phyloP scores from a whole-genome alignment of 2,113 vertebrate species.

The Fulmarus glacialis region DNA sequence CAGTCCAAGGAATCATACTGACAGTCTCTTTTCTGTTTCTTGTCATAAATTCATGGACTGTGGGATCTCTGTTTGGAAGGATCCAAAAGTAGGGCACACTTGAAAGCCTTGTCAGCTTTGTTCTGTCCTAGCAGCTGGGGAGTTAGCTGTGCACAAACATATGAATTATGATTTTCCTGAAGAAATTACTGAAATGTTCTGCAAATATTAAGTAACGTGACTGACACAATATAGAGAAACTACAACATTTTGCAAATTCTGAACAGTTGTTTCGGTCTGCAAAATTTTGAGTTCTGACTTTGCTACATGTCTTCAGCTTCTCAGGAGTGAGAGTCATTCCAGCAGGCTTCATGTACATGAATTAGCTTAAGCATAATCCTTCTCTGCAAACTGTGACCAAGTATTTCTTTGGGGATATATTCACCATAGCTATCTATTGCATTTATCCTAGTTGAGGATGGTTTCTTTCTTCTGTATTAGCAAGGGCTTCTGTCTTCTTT shows the following conservation, averaged over 20 bases:
- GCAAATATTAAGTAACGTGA: neutral
- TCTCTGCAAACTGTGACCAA: neutral
- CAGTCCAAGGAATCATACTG: neutral
- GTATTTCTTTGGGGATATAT: neutral
- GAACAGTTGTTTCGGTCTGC: neutral
- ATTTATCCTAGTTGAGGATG: neutral
- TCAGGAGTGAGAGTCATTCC: neutral
- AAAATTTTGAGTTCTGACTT: neutral
- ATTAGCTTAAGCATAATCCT: neutral
- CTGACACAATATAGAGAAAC: neutral
- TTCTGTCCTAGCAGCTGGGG: neutral
- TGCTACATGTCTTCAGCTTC: neutral
- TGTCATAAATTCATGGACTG: conserved; percentile 25
- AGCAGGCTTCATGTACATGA: neutral
- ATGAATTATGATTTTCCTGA: neutral
- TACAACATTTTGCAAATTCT: neutral
- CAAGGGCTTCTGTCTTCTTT: neutral
- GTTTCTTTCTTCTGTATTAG: neutral
- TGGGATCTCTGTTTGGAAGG: neutral
- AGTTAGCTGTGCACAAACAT: neutral
- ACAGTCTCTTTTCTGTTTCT: neutral
- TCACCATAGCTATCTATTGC: neutral
- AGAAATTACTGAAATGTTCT: neutral
- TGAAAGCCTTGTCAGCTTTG: conserved; percentile 34
- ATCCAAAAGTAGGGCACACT: conserved; percentile 23